A percentile compares a stretch with the other conserved stretches of the same genome.
Evolutionary conservation across 2,888 invertebrate species (phyloP).

Genomic region (Brachyopa scutellaris): DNA sequence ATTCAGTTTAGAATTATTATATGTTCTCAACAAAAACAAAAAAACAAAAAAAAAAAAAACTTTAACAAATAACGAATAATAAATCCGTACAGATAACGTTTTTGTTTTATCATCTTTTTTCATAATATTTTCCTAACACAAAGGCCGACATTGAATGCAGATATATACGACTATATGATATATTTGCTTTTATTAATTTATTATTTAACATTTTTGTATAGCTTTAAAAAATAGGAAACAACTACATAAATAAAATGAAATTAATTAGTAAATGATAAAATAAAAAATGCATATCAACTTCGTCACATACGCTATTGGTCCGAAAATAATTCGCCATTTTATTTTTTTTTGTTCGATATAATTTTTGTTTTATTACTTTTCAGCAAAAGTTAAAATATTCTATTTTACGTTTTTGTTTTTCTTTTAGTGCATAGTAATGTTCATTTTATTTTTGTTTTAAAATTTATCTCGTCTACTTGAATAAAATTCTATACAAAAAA

Average conservation of each 20-base stretch:
- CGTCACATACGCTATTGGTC: conserved; percentile 69
- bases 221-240: conserved; percentile 21
- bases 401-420: conserved; percentile 20
- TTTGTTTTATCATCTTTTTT: conserved; percentile 11
- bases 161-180: conserved; percentile 34
- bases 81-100: conserved; percentile 17
- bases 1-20: conserved; percentile 51
- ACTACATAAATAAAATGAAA: conserved; percentile 3
- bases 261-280: conserved; percentile 4
- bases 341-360: conserved; percentile 19
- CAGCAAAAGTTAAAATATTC: conserved; percentile 46
- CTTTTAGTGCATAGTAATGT: conserved; percentile 47
- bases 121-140: conserved; percentile 51
- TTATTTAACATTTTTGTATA: conserved; percentile 38
- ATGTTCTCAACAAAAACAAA: conserved; percentile 7
- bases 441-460: conserved; percentile 17
- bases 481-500: conserved; percentile 71
- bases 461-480: conserved; percentile 65
- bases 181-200: conserved; percentile 19
- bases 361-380: conserved; percentile 41
- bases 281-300: conserved; percentile 33
- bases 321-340: conserved; percentile 68
- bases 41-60: conserved; percentile 24
- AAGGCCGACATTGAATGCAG: conserved; percentile 60
- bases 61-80: conserved; percentile 49